Evolutionary conservation across 2,797 vertebrate species (phyloP), one percentile per base, ranked within the genome.

Genomic region (Channallabes apus): DNA sequence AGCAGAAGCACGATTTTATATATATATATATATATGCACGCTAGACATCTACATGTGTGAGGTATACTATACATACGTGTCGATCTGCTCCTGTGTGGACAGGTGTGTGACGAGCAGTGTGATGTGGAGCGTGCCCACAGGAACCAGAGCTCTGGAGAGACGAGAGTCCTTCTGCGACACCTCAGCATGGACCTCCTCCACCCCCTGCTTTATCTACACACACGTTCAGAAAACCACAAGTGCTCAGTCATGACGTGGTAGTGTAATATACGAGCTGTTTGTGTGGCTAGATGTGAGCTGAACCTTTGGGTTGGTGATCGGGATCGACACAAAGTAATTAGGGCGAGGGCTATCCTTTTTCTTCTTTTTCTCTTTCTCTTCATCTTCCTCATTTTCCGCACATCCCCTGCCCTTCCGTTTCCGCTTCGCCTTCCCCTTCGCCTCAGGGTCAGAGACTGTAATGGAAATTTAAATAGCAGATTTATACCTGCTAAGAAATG

Each of bases 261-360:
- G 46, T 8, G 24, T 51, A 17, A 73, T 54, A 3, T 14, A 46
- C 22, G 24, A 41, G 67, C 7, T 8, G 22, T 71, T 22, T 62
- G 24, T n/a, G 22, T 38, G 32, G 8, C 18, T 72, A 24, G 22
- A 72, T 12, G 54, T 17, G 12, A 75, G 54, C 46, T 5, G 41
- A 89, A 98, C 98, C 97, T 97, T 90, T 89, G 93, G 91, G 90
- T 96, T 97, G 77, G 96, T 98, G 92, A 99, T 97, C 15, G 97
- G 97, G 91, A 99, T 94, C 4, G 98, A 99, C 12, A 99, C 86
- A 89, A 99, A 99, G 90, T 98, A 99, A 94, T 99, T 99, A 8
- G 97, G 97, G 7, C 93, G 93, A 80, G 91, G 91, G 35, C 83
- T 91, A 76, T 94, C 93, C 91, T 91, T 93, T 87, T 95, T 96